phyloP scores from a whole-genome alignment of 2,888 invertebrate genomes.

The Crematogaster levior region DNA sequence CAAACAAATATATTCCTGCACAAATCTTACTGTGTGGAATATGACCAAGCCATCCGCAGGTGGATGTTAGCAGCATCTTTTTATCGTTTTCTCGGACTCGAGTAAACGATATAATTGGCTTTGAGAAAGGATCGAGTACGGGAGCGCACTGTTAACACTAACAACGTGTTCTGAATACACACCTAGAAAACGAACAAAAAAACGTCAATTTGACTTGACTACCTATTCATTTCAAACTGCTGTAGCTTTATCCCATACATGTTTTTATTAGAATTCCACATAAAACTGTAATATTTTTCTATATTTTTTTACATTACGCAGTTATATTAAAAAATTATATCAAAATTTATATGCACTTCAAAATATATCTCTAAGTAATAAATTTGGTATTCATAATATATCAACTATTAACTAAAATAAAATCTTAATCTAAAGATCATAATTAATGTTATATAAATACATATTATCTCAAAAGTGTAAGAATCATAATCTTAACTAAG shows the following conservation, averaged over 20 bases:
- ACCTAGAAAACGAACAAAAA: conserved; percentile 17
- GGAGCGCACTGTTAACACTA: conserved; percentile 30
- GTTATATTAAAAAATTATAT: too few species aligned
- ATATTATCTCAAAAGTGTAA: neutral
- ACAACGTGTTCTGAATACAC: conserved; percentile 48
- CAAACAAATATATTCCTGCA: conserved; percentile 1
- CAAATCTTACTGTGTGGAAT: conserved; percentile 12
- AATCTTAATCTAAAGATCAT: neutral
- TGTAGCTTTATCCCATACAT: conserved; percentile 22
- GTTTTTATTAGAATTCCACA: conserved; percentile 16
- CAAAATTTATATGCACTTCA: neutral
- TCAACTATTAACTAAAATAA: neutral
- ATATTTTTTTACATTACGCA: too few species aligned
- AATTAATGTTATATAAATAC: neutral
- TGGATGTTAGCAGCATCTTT: conserved; percentile 21
- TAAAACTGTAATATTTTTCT: neutral
- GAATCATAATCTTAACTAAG: neutral
- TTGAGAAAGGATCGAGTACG: conserved; percentile 9
- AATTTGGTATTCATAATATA: neutral
- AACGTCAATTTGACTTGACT: neutral
- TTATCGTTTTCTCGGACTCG: conserved; percentile 33
- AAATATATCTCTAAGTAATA: neutral
- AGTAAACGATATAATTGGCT: conserved; percentile 47
- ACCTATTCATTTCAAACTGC: conserved; percentile 34
- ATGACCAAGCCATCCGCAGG: neutral